Evolutionary conservation across 2,888 invertebrate genomes (phyloP), one percentile per base, ranked within the genome.

Genomic region (Caenorhabditis sp.): DNA sequence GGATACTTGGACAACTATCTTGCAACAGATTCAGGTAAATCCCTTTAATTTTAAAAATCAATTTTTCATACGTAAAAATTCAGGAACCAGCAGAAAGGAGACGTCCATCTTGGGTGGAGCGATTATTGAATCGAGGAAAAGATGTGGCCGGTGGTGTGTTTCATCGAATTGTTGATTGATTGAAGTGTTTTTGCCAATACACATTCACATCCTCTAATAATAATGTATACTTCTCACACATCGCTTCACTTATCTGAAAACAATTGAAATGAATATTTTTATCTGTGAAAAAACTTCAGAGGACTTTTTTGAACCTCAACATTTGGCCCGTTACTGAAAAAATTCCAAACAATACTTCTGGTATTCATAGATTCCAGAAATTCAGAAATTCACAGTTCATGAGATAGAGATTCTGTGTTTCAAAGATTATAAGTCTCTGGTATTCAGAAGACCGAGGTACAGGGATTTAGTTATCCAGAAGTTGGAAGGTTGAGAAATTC

Each of bases 91-190:
- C 67, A 1, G 63, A 68, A 62, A 38, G 68, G 20, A 25, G 67
- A 14, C 64, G 72, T 36, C 72, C 65, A 17, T 72, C 72, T 8
- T 79, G 76, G 75, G 70, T 83, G 52, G 78, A 78, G 23, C 70
- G 82, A 17, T 72, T 85, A 23, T 64, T 85, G 43, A 78, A 80
- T 26, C 59, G 81, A 7, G 85, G 85, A 53, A 77, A 83, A 53
- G 78, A 76, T 23, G 82, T 85, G 21, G 85, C 85, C 27, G 85
- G 85, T 59, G 84, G 81, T 52, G 74, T 85, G 26, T 81, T 85
- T 49, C 75, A 76, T 49, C 67, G 72, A 25, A 68, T 72, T 57
- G 65, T 14, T 61, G 66, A 38, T 67, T 60, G 17, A n/a, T 21
- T 36, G 20, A 26, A 2, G 17, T 17, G 12, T 43, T n/a, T n/a